Conservation (phyloP, 2,113 vertebrate species). For the Paradisaea rubra region DNA sequence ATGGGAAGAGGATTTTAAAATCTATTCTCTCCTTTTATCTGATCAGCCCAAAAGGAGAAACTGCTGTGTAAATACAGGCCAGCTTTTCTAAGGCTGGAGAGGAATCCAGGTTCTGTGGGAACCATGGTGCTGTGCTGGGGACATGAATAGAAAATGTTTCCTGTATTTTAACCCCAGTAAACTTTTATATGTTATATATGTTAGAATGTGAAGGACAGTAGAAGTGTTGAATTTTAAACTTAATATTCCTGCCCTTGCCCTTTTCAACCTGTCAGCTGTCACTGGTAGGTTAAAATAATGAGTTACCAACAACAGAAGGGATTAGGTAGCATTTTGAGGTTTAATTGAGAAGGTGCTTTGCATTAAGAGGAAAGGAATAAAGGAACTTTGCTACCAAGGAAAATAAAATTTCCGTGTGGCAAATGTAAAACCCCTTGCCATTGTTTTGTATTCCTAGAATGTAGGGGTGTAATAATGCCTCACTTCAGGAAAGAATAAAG, state of each 20-base stretch:
- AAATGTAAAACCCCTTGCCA: not conserved
- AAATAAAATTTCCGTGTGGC: not conserved
- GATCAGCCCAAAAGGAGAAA: not conserved
- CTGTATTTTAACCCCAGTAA: not conserved
- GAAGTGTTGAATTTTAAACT: not conserved
- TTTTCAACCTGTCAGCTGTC: not conserved
- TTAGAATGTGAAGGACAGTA: not conserved
- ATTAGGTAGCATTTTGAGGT: not conserved
- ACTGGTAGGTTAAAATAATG: not conserved
- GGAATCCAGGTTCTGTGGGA: not conserved
- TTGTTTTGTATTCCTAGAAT: not conserved
- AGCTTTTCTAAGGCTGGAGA: not conserved
- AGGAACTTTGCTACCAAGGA: not conserved
- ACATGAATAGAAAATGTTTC: not conserved
- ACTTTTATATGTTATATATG: not conserved
- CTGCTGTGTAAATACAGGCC: not conserved
- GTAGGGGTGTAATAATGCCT: not conserved
- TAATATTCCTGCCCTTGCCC: not conserved
- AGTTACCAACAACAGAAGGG: not conserved
- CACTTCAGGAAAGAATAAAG: not conserved
- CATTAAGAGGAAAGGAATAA: not conserved
- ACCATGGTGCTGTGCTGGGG: not conserved
- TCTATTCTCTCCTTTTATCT: not conserved
- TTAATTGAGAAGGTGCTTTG: not conserved
- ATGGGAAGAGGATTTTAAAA: not conserved